A percentile compares a stretch with the other conserved stretches of the same genome.
phyloP scores from a whole-genome alignment of 1,140 invertebrate genomes.

The Drosophila rufa region DNA sequence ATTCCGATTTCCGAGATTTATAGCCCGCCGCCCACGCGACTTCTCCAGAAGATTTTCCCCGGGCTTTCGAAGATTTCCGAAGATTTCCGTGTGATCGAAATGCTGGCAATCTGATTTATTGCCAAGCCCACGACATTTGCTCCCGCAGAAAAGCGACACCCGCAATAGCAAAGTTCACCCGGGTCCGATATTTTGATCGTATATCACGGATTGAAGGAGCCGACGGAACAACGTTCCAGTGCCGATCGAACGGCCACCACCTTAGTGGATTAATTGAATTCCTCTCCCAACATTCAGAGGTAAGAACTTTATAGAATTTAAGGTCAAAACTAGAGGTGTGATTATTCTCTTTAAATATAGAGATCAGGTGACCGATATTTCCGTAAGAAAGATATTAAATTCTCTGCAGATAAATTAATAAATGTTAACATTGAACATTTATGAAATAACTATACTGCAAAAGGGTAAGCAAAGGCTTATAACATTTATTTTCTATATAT shows the following conservation, averaged over 20 bases:
- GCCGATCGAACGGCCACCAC: constrained; percentile 55
- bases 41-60: constrained; percentile 31
- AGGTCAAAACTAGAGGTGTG: background rate
- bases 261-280: constrained; percentile 77
- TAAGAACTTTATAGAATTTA: constrained; percentile 26
- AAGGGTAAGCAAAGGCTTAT: background rate
- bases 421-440: too few species aligned
- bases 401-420: background rate
- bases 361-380: background rate
- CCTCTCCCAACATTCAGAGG: constrained; percentile 59
- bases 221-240: constrained; percentile 33
- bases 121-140: constrained; percentile 49
- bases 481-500: background rate
- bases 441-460: too few species aligned
- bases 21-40: constrained; percentile 37
- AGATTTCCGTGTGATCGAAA: constrained; percentile 41
- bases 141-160: constrained; percentile 13
- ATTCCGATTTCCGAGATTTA: constrained; percentile 36
- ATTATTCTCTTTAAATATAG: background rate
- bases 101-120: constrained; percentile 65
- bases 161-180: constrained; percentile 44
- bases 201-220: constrained; percentile 35
- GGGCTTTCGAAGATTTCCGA: constrained; percentile 18
- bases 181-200: constrained; percentile 24
- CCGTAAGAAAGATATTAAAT: background rate